Percentiles rank a stretch among this genome's conserved stretches.
Conservation (phyloP, 2,797 vertebrate genomes). For the Steatocranus sp. region DNA sequence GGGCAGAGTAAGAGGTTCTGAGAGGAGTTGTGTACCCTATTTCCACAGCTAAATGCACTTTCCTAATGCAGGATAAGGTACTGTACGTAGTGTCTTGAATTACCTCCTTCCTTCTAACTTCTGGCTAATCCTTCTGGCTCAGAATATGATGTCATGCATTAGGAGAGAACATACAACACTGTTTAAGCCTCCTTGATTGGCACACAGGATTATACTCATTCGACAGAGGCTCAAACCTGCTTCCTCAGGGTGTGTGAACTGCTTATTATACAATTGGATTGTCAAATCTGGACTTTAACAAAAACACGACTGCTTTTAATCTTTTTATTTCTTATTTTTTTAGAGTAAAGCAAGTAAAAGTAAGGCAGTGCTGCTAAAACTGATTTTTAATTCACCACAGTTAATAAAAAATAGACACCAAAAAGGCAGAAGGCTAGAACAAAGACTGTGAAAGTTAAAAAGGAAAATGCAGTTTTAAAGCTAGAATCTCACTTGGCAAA, state of each 20-base stretch:
- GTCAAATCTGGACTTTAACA: conserved; percentile 2
- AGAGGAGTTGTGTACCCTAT: not conserved
- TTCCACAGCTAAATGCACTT: not conserved
- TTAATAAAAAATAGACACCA: not conserved
- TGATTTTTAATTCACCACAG: not conserved
- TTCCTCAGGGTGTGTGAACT: not conserved
- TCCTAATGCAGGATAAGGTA: not conserved
- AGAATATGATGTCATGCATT: conserved; percentile 24
- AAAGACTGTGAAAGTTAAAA: not conserved
- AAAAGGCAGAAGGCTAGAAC: not conserved
- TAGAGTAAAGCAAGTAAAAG: not conserved
- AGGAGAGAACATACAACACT: conserved; percentile 1
- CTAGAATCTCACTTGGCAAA: not conserved
- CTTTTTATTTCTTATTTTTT: not conserved
- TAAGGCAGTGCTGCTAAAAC: not conserved
- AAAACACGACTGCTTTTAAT: not conserved
- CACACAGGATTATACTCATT: conserved; percentile 36
- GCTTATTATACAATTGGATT: conserved; percentile 29
- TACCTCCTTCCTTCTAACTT: conserved; percentile 16
- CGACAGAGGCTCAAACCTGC: conserved; percentile 23
- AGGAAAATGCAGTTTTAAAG: not conserved
- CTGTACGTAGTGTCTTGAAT: not conserved
- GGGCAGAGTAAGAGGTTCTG: not conserved
- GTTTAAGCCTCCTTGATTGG: conserved; percentile 38
- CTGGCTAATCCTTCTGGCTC: conserved; percentile 17